Percentiles rank a stretch among this genome's conserved stretches.
Conservation (phyloP, 2,888 invertebrate species). For the Pollenia amentaria region DNA sequence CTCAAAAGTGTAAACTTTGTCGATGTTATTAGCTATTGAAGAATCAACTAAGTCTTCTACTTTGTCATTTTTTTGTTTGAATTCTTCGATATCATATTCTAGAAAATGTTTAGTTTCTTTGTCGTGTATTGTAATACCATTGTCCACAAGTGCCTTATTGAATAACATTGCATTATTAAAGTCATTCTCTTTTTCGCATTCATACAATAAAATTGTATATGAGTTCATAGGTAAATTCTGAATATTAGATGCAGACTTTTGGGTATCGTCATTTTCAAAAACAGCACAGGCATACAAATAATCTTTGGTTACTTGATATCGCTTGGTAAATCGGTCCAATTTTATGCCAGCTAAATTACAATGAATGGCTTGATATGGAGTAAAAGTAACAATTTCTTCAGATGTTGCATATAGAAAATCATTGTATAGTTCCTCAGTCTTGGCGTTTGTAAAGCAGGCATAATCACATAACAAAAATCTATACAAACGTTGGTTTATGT, state of each 20-base stretch:
- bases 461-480: slow-evolving; percentile 76
- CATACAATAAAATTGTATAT: slow-evolving; percentile 75
- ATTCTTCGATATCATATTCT: slow-evolving; percentile 66
- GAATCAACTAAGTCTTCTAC: slow-evolving; percentile 36
- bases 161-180: slow-evolving; percentile 68
- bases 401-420: slow-evolving; percentile 75
- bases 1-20: slow-evolving; percentile 59
- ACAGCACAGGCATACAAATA: slow-evolving; percentile 76
- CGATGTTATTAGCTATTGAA: slow-evolving; percentile 28
- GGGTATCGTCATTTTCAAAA: slow-evolving; percentile 6
- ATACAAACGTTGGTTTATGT: slow-evolving; percentile 68
- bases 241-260: slow-evolving; percentile 15
- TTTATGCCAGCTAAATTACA: slow-evolving; percentile 76
- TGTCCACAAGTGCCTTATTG: slow-evolving; percentile 75
- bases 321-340: slow-evolving; percentile 72
- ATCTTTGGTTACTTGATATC: slow-evolving; percentile 71
- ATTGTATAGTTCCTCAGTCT: slow-evolving; percentile 67
- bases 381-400: slow-evolving; percentile 75
- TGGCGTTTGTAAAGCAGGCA: slow-evolving; percentile 74
- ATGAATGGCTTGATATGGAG: slow-evolving; percentile 77
- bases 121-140: slow-evolving; percentile 74
- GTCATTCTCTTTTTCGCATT: slow-evolving; percentile 73
- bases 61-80: slow-evolving; percentile 7
- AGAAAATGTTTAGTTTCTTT: slow-evolving; percentile 74
- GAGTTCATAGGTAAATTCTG: slow-evolving; percentile 72